Evolutionary conservation across 1,140 invertebrate species (phyloP).

Genomic region (Drosophila nasuta): DNA sequence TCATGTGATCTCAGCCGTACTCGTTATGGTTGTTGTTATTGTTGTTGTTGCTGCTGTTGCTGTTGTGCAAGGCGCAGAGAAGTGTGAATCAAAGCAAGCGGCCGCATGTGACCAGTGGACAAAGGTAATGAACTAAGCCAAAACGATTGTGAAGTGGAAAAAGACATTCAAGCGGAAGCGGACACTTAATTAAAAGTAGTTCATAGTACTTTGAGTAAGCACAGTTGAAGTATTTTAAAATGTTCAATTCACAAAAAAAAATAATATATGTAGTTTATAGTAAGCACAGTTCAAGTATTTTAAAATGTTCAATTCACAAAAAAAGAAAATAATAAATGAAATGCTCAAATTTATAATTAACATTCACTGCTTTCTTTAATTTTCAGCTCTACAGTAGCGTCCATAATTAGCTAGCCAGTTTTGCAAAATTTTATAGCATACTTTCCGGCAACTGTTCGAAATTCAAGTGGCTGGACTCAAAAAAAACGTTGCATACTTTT

Average conservation of each 20-base stretch:
- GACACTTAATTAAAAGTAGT: neutral
- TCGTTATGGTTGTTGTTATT: slow-evolving; percentile 4
- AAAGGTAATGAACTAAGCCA: slow-evolving; percentile 14
- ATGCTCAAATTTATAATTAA: neutral
- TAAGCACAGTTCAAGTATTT: neutral
- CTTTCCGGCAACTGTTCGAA: slow-evolving; percentile 52
- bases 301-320: neutral
- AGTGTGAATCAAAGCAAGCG: slow-evolving; percentile 39
- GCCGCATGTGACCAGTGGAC: slow-evolving; percentile 23
- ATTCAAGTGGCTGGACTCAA: too few relatives aligned
- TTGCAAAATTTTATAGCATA: slow-evolving; percentile 50
- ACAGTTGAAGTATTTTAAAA: neutral
- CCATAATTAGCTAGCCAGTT: neutral
- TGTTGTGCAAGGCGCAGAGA: slow-evolving; percentile 22
- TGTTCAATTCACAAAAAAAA: neutral
- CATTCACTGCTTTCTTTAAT: neutral
- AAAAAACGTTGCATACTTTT: slow-evolving; percentile 29
- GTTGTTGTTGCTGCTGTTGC: slow-evolving; percentile 7
- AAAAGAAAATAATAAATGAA: neutral
- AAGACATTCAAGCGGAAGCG: neutral
- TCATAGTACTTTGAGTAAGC: neutral
- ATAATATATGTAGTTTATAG: neutral
- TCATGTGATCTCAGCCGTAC: slow-evolving; percentile 18
- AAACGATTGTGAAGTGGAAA: slow-evolving; percentile 16
- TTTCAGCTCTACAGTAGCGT: slow-evolving; percentile 31